Evolutionary conservation across 2,888 invertebrate genomes (phyloP), one percentile per base, ranked within the genome.

Genomic region (Lithodes maja): DNA sequence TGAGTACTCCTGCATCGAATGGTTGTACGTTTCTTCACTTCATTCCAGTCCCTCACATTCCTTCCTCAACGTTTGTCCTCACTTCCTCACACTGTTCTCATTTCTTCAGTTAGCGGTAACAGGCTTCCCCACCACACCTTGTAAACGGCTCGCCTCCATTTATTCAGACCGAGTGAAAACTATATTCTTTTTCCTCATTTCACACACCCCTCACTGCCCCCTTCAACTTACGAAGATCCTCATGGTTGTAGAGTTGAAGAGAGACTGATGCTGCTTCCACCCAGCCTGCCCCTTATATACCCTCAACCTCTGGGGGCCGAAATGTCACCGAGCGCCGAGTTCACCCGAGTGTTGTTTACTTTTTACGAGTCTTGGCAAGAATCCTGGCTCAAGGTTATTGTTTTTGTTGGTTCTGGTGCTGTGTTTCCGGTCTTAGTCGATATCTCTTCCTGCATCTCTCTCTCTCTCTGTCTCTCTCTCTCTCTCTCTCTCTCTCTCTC

Each of bases 381-480:
- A 12, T 33, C 33, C 33, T 33, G 33, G 33, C 33, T 33, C 33
- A 33, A 33, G 33, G 33, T 33, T 33, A 33, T 33, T 33, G 33
- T 33, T 33, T 33, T 33, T 33, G 33, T 33, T 33, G 33, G 33
- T 3, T 12, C 7, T 17, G 74, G 12, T 74, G 17, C 7, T 74
- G 7, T 33, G 7, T 7, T 74, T 74, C 12, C 77, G 7, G 17
- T 33, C 77, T 15, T 15, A n/a, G 12, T 71, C 1, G 3, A 9
- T n/a, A 9, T 50, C 2, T 49, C 78, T 78, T 17, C 52, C 52
- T 50, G 3, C 50, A 3, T 77, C 52, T 77, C 50, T 77, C 77
- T 77, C 49, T 77, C 52, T 77, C 77, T 77, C 77, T 77, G 1
- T 77, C 77, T 49, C 9, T 49, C 50, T 49, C 9, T 77, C 77